A percentile compares a stretch with the other conserved stretches of the same genome.
Evolutionary conservation across 2,113 vertebrate species (phyloP).

Genomic region (Catharus fuscescens): DNA sequence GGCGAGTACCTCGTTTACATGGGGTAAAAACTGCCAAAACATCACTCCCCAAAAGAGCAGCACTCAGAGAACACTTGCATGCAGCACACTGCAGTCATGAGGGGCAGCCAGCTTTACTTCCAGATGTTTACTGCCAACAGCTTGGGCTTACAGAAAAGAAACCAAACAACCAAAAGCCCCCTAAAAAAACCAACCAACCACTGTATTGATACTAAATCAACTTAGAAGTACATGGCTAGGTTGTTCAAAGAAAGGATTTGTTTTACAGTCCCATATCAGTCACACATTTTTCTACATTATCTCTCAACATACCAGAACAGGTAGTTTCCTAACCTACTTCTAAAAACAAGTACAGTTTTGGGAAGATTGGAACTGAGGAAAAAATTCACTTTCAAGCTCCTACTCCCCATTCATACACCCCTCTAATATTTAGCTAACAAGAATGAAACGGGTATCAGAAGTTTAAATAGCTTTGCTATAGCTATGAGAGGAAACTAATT

Average conservation of each 20-base stretch:
- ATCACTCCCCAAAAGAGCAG: rapidly evolving
- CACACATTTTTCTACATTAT: not conserved
- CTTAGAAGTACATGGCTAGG: not conserved
- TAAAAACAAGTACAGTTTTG: not conserved
- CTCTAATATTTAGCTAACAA: not conserved
- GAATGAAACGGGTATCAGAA: not conserved
- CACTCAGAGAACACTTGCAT: not conserved
- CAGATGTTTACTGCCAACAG: not conserved
- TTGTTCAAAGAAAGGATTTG: not conserved
- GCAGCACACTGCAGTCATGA: not conserved
- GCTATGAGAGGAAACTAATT: not conserved
- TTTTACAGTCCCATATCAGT: rapidly evolving
- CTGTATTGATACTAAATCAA: not conserved
- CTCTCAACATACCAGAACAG: not conserved
- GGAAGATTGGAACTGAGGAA: not conserved
- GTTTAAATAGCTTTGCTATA: not conserved
- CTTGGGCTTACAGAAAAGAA: not conserved
- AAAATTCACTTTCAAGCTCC: not conserved
- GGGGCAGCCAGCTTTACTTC: not conserved
- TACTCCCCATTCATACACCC: not conserved
- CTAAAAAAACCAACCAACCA: not conserved
- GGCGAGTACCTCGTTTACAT: rapidly evolving
- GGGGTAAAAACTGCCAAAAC: not conserved
- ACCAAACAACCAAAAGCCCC: not conserved
- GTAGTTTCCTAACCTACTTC: not conserved